Percentiles rank a stretch among this genome's conserved stretches.
phyloP scores from a whole-genome alignment of 2,113 vertebrate species.

The Sapayoa aenigma region DNA sequence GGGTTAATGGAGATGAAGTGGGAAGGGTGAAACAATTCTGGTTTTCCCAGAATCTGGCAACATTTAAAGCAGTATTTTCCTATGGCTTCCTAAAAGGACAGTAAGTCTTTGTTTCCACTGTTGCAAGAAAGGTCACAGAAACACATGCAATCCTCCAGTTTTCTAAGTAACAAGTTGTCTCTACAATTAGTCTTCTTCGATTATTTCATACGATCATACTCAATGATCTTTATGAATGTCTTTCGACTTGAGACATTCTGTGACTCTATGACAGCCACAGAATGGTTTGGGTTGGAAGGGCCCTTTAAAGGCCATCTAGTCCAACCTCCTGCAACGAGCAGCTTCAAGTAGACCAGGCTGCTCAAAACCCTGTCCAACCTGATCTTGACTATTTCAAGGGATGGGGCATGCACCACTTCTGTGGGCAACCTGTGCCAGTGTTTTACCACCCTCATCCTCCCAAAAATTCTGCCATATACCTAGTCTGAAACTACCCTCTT shows the following conservation, averaged over 20 bases:
- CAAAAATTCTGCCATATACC: too few relatives aligned
- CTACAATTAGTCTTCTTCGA: background rate
- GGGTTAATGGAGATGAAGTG: background rate
- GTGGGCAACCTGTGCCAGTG: too few relatives aligned
- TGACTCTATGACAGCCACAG: background rate
- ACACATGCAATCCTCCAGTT: background rate
- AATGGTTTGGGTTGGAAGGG: background rate
- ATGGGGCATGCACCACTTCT: too few relatives aligned
- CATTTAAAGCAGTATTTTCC: background rate
- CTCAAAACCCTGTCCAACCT: too few relatives aligned
- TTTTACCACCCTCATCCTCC: too few relatives aligned
- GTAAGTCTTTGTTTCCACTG: background rate
- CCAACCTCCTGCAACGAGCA: background rate
- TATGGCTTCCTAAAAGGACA: background rate
- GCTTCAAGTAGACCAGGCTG: background rate
- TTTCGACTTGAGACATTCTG: background rate
- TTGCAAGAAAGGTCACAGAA: background rate
- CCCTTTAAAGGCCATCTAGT: background rate
- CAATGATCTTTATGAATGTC: fast-evolving
- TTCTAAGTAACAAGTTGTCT: background rate
- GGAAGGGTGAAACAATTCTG: background rate
- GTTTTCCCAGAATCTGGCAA: background rate
- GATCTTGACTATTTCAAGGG: too few relatives aligned
- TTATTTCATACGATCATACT: background rate
- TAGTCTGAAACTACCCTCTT: too few relatives aligned